A percentile compares a stretch with the other conserved stretches of the same genome.
These are phyloP conservation scores for Simalia tracyae DNA, from an alignment of 2,797 vertebrate species.

Conservation along the genomic window DNA sequence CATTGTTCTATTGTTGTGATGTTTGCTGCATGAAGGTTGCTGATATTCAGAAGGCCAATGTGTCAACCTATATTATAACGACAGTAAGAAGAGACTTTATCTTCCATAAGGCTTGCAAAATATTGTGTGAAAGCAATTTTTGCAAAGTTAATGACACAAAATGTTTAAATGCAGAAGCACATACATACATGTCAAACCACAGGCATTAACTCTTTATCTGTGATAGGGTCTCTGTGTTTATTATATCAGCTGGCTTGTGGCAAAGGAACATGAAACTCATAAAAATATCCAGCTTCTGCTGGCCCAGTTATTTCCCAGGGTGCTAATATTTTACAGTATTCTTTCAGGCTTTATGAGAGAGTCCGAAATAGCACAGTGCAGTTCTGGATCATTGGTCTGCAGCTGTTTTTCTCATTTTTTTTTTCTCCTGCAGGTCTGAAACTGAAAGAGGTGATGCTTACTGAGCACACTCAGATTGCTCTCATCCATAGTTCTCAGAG, in stretches of 20 bases:
- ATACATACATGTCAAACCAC: neutral
- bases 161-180: neutral
- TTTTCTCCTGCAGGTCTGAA: neutral
- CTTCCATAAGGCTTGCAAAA: neutral
- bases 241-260: neutral
- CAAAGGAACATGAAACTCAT: neutral
- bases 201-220: neutral
- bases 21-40: constrained; percentile 38
- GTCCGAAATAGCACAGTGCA: neutral
- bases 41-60: neutral
- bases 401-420: neutral
- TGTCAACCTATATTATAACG: constrained; percentile 7
- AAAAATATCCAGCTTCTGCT: neutral
- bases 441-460: neutral
- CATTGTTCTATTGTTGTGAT: neutral
- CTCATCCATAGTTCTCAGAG: neutral
- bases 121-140: neutral
- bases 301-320: neutral
- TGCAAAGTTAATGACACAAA: neutral
- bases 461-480: neutral
- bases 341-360: neutral
- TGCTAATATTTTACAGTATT: constrained; percentile 4
- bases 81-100: neutral
- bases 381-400: neutral
- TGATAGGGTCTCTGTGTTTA: neutral